Evolutionary conservation across 37 sponge, comb jelly and placozoan species (phyloP).

Genomic region (Ephydatia muelleri): DNA sequence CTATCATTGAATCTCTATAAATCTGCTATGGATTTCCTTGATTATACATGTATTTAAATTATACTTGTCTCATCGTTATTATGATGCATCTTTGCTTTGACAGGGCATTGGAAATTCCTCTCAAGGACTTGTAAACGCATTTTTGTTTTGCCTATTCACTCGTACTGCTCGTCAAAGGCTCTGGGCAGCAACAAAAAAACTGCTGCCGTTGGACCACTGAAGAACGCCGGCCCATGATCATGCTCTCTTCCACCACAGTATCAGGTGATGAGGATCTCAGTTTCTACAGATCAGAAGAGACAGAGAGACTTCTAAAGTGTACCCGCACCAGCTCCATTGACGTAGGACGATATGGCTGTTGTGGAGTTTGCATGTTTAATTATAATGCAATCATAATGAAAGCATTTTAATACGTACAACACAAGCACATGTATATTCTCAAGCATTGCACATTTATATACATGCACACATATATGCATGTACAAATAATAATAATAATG

Average conservation of each 20-base stretch:
- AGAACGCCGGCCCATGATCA: background rate
- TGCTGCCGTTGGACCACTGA: background rate
- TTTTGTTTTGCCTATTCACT: conserved; percentile 52
- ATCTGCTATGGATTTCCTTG: too few species aligned
- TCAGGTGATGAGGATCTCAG: background rate
- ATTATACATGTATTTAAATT: too few species aligned
- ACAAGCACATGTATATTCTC: too few species aligned
- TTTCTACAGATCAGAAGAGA: background rate
- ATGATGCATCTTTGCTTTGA: background rate
- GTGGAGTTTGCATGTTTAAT: background rate
- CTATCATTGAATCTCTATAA: too few species aligned
- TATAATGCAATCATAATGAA: too few species aligned
- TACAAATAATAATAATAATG: too few species aligned
- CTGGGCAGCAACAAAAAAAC: background rate
- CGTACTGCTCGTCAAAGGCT: conserved; percentile 23
- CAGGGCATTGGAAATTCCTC: conserved; percentile 53
- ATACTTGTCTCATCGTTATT: background rate
- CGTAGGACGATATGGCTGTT: background rate
- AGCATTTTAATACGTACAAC: too few species aligned
- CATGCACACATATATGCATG: too few species aligned
- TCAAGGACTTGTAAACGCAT: conserved; percentile 50
- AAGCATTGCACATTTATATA: too few species aligned
- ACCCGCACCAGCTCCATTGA: background rate
- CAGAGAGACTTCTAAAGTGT: background rate
- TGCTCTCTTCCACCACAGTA: background rate